phyloP scores from a whole-genome alignment of 2,797 vertebrate species.

The Bovichtus diacanthus region DNA sequence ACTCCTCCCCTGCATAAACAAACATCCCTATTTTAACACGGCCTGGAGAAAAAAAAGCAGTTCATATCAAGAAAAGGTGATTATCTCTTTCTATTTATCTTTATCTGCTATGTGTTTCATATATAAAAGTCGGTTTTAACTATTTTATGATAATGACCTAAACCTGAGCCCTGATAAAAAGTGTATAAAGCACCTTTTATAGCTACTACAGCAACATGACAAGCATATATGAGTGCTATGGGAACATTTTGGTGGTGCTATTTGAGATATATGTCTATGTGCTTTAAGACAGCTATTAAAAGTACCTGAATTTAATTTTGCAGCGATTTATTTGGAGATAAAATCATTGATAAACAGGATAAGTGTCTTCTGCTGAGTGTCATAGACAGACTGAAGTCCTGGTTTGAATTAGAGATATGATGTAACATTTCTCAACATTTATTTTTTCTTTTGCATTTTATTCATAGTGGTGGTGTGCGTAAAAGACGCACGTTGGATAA shows the following conservation, averaged over 20 bases:
- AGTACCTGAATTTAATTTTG: not conserved
- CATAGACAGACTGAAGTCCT: not conserved
- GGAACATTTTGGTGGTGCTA: not conserved
- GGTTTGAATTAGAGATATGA: not conserved
- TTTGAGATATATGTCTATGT: not conserved
- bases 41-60: not conserved
- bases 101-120: not conserved
- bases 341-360: not conserved
- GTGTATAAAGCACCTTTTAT: not conserved
- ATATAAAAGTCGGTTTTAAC: not conserved
- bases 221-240: rapidly evolving
- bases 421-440: not conserved
- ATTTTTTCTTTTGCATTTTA: not conserved
- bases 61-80: not conserved
- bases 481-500: conserved; percentile 27
- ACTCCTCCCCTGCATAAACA: conserved; percentile 47
- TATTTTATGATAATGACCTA: too few species aligned
- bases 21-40: conserved; percentile 24
- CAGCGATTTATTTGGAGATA: not conserved
- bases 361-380: not conserved
- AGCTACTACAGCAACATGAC: not conserved
- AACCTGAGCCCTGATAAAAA: not conserved
- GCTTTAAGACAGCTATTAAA: not conserved
- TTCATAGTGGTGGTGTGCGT: not conserved
- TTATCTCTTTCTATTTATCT: not conserved